Base-by-base conservation (phyloP, 2,113 vertebrate genomes). In the Anarrhichthys ocellatus region DNA sequence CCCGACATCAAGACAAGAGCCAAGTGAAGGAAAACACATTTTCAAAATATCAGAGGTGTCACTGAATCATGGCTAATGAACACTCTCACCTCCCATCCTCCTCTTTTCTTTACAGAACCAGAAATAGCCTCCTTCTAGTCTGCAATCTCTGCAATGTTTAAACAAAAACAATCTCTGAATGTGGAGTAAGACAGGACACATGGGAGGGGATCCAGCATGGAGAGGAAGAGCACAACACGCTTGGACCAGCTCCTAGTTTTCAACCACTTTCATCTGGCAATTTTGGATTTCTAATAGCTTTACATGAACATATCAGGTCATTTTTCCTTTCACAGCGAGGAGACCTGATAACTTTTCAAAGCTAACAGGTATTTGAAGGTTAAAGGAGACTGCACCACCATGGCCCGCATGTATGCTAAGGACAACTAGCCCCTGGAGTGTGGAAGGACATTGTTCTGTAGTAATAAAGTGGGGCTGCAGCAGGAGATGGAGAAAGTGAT, bases 391-490 rank as follows among this genome's bases (percentile, higher is more conserved):
- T 17, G 56, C 4, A 38, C 56, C 38, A 56, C 46, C 3, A 34
- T 34, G 50, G 72, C 52, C 61, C 50, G 48, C 27, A 66, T 15
- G 42, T 20, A 64, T 42, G 40, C 67, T 77, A 62, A 89, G 81
- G 83, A 85, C 87, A 85, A 86, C 54, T 14, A 56, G 74, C 48
- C 79, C 78, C 88, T 56, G n/a, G 73, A 79, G 84, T 59, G 78
- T 50, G 80, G 66, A 59, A n/a, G 66, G 40, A 61, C 36, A 63
- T 78, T 82, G 76, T 87, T 85, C 73, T 76, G 82, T 46, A 48
- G 65, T 78, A 81, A 84, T 79, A 86, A 89, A 79, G 17, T n/a
- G 24, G 24, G 76, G 20, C 42, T 18, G 32, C 44, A 75, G 64
- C 67, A 68, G 65, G 52, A 87, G 69, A 69, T 2, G 66, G 48